Base-by-base conservation (phyloP, 2,113 vertebrate species). In the Etheostoma cragini region DNA sequence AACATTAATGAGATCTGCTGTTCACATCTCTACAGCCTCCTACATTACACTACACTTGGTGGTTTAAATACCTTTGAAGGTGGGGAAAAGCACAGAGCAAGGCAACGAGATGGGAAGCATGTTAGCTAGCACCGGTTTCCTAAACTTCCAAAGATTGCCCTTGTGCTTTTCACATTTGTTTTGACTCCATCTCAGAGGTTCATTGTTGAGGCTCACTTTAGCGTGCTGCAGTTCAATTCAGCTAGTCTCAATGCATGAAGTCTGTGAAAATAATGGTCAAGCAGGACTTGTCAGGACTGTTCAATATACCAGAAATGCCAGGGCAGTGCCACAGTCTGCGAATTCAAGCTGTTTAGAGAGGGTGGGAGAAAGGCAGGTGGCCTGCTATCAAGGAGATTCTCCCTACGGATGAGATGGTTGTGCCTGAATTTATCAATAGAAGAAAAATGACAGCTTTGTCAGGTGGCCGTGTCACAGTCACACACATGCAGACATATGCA, bases 21-120 rank as follows among this genome's bases (percentile, higher is more conserved):
- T 84, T 92, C 61, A 72, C 33, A 30, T 82, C 84, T 83, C 76
- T 72, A 35, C 77, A 85, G 79, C 84, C 81, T 71, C 87, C 86
- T 68, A 90, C 84, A 78, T 78, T 88, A 80, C 80, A 80, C 46
- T 88, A 88, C 80, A 91, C 84, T 91, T 88, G 67, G 45, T 78
- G 78, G 53, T 86, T 89, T 92, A 93, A 93, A 94, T 91, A 93
- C 85, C 80, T 93, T 88, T 91, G 86, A 90, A 89, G 79, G 81
- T 80, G 76, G 70, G 54, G 6, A 57, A 56, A 81, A 74, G 50
- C 75, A 64, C 33, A 67, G 54, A 79, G 77, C 30, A 56, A 85
- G 46, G 78, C 81, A 80, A 56, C 50, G 62, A 82, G 46, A 68
- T 38, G 49, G 69, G 42, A 69, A 75, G 22, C 42, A 56, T 45